Evolutionary conservation across 1,140 invertebrate genomes (phyloP), one percentile per base, ranked within the genome.

Genomic region (Alviniconcha marisindica): DNA sequence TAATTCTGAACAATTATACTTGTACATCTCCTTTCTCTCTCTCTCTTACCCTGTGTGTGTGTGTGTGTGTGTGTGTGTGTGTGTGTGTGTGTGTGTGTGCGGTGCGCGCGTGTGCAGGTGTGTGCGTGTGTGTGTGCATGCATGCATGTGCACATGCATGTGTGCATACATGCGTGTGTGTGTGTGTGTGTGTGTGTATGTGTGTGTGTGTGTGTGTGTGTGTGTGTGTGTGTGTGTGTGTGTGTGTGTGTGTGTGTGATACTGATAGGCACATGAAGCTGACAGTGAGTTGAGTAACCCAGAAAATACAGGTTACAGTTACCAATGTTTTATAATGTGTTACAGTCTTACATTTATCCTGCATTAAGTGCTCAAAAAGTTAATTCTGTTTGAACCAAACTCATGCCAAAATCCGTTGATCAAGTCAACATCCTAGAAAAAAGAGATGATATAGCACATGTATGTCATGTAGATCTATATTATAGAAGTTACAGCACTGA

Each of bases 81-180:
- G 28, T 15, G 60, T 66, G 60, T 66, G 60, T 14, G 28, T 66
- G 60, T 66, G 60, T 66, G 60, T 28, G 60, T 66, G 28, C 60
- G 21, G 48, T 51, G 10, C 7, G 10, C 48, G 21, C 28, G 2
- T 60, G 2, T 60, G 14, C 28, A 0, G 21, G 28, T 71, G 4
- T 71, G 51, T 54, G 51, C 24, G 51, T 54, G 51, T 24, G 51
- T 54, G 51, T 54, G 51, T 54, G 51, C 24, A 24, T 54, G n/a
- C n/a, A n/a, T n/a, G n/a, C n/a, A n/a, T n/a, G n/a, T n/a, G n/a
- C n/a, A n/a, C n/a, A n/a, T n/a, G n/a, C n/a, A n/a, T n/a, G n/a
- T n/a, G n/a, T n/a, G n/a, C n/a, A n/a, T n/a, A n/a, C n/a, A n/a
- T n/a, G 66, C 31, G 66, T 38, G 66, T 71, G 66, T 38, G 66